Evolutionary conservation across 2,797 vertebrate species (phyloP), one percentile per base, ranked within the genome.

Genomic region (Syngnathus acus): DNA sequence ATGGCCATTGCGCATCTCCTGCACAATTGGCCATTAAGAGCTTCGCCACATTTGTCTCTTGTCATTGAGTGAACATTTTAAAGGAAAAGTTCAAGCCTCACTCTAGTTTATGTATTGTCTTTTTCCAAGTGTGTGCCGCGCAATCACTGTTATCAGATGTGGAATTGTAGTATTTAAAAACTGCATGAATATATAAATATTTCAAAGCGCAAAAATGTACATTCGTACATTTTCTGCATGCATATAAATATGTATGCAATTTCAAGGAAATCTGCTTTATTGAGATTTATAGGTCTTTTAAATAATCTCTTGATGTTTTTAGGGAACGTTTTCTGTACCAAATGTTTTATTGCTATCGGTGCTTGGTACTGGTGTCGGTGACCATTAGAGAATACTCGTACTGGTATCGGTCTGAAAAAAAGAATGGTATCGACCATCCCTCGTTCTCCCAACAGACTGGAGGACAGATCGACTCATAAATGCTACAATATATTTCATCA

Each of bases 1-100:
- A 72, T 72, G 66, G 61, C 69, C 68, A 78, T 71, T 3, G 13
- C 76, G 77, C 48, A 54, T 64, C 74, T 78, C 55, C 2, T 23
- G 62, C 26, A 63, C 45, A 66, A 39, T 50, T 48, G 74, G 63
- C 68, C 69, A 67, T 62, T 57, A 45, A 37, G 45, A 69, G 65
- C 16, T 61, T 63, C 1, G 50, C 55, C 19, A 61, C 45, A 64
- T 70, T 8, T 61, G 26, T 42, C 45, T 54, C 48, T 43, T 55
- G 39, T 65, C 17, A 67, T 51, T 72, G 47, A n/a, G n/a, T 62
- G 0, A 11, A 26, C 55, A 68, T 13, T 55, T 16, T 6, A 23
- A 59, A 62, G 38, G 32, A 43, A 39, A 57, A 40, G 14, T 55
- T 38, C 8, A 32, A 62, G 60, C 60, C 60, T 62, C 40, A 26